phyloP scores from a whole-genome alignment of 2,888 invertebrate species.

The Notocelia uddmanniana region DNA sequence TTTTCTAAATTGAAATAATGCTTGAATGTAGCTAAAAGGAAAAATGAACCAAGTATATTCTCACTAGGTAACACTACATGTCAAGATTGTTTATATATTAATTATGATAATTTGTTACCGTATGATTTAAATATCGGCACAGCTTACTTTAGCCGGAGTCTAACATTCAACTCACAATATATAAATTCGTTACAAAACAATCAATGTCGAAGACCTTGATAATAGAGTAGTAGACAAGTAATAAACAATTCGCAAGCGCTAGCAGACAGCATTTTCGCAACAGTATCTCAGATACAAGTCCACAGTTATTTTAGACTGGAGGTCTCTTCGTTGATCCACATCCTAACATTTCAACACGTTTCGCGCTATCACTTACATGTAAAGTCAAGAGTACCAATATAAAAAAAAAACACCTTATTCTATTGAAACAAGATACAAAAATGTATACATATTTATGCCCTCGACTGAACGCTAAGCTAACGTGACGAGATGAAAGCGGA shows the following conservation, averaged over 20 bases:
- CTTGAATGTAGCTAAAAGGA: background rate
- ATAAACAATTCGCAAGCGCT: conserved; percentile 65
- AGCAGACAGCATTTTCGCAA: conserved; percentile 51
- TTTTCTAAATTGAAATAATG: background rate
- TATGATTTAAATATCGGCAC: background rate
- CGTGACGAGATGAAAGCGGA: background rate
- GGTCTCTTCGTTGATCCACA: background rate
- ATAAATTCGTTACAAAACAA: conserved; percentile 50
- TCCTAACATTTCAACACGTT: background rate
- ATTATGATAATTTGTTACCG: background rate
- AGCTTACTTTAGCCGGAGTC: conserved; percentile 1
- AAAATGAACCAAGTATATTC: background rate
- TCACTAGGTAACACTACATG: too few species aligned
- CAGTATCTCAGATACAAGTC: conserved; percentile 25
- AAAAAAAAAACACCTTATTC: too few species aligned
- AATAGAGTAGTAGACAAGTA: conserved; percentile 70
- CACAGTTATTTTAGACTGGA: conserved; percentile 13
- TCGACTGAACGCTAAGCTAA: background rate
- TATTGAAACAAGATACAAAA: too few species aligned
- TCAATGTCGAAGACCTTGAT: conserved; percentile 82
- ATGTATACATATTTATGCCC: too few species aligned
- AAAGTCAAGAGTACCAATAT: too few species aligned
- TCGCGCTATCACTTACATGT: background rate
- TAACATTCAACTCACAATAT: background rate
- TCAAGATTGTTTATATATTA: background rate